Evolutionary conservation across 2,888 invertebrate species (phyloP).

Genomic region (Aporophyla nigra): DNA sequence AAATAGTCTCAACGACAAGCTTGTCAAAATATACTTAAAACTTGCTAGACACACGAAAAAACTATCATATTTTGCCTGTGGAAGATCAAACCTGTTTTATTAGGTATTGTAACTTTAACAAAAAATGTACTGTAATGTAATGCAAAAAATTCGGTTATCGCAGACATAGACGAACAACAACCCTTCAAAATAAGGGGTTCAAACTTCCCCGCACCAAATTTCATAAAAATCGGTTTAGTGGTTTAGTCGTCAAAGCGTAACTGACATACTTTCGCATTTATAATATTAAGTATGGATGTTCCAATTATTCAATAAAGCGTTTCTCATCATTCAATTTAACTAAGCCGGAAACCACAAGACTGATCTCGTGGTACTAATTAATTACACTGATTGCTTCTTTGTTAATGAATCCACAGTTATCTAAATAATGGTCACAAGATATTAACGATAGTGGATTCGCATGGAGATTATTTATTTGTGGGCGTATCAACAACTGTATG

Average conservation of each 20-base stretch:
- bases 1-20: not conserved
- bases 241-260: too few species aligned
- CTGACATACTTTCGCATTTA: too few species aligned
- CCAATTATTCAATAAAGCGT: not conserved
- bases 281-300: too few species aligned
- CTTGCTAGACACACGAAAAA: not conserved
- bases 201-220: too few species aligned
- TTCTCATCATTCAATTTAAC: not conserved
- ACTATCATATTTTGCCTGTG: not conserved
- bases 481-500: too few species aligned
- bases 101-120: too few species aligned
- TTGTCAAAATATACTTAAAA: not conserved
- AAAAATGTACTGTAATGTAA: too few species aligned
- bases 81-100: not conserved
- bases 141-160: too few species aligned
- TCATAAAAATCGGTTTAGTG: too few species aligned
- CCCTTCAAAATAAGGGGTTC: too few species aligned
- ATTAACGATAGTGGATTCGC: not conserved
- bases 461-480: too few species aligned
- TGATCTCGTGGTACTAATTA: constrained; percentile 36
- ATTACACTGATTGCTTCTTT: constrained; percentile 17
- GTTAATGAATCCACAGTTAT: not conserved
- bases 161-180: too few species aligned
- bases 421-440: not conserved
- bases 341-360: constrained; percentile 16